Evolutionary conservation across 1,140 invertebrate species (phyloP).

Genomic region (Rhynchophorus ferrugineus): DNA sequence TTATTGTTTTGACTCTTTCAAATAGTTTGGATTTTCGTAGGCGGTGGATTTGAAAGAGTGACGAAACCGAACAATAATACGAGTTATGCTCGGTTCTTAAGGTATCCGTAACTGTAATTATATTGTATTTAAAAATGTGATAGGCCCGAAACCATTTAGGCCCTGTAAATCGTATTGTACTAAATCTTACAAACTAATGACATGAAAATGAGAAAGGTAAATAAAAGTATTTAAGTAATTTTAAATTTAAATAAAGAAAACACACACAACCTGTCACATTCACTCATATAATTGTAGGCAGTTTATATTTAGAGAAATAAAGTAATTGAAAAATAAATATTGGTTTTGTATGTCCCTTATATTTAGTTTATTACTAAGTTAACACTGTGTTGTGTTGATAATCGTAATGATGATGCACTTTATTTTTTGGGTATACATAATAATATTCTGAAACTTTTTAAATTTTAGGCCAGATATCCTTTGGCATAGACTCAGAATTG

Average conservation of each 20-base stretch:
- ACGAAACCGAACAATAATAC: no score
- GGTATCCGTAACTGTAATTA: conserved; percentile 38
- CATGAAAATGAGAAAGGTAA: conserved; percentile 12
- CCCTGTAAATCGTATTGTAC: conserved; percentile 31
- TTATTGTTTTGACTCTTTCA: no score
- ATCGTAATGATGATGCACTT: no score
- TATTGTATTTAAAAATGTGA: conserved; percentile 43
- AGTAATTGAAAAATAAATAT: conserved; percentile 11
- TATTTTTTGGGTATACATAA: no score
- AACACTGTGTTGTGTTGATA: no score
- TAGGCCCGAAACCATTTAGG: conserved; percentile 38
- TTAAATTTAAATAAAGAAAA: conserved; percentile 9
- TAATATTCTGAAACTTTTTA: no score
- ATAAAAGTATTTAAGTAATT: conserved; percentile 18
- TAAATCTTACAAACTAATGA: conserved; percentile 33
- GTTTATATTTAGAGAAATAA: conserved; percentile 43
- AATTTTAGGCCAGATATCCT: no score
- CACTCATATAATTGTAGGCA: conserved; percentile 39
- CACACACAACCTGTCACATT: conserved; percentile 42
- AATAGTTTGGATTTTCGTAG: no score
- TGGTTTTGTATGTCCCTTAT: background rate
- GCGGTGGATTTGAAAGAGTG: no score
- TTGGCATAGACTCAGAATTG: no score
- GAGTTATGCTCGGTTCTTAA: conserved; percentile 32
- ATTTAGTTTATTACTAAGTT: no score